Conservation (phyloP, 2,113 vertebrate genomes). For the Vireo altiloquus region DNA sequence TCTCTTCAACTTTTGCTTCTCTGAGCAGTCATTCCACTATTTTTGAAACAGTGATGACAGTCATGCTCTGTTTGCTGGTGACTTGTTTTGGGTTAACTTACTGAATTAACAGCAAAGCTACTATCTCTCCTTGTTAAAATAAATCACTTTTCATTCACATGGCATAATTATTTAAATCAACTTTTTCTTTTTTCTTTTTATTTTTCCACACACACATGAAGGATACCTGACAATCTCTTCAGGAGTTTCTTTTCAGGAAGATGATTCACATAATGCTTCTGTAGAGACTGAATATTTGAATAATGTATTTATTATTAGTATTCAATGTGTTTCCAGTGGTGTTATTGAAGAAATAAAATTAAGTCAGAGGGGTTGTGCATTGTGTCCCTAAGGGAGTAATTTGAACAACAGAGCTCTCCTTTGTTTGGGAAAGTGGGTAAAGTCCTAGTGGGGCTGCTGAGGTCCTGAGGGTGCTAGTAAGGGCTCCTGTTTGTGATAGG, state of each 20-base stretch:
- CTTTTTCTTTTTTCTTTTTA: no score
- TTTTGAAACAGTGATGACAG: neutral
- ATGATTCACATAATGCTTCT: neutral
- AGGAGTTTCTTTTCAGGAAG: conserved; percentile 32
- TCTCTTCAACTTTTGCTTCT: neutral
- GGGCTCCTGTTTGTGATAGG: neutral
- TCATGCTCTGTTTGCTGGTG: neutral
- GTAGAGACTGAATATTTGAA: conserved; percentile 17
- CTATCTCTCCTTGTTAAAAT: neutral
- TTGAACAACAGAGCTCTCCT: conserved; percentile 8
- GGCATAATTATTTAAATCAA: neutral
- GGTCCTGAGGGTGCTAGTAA: neutral
- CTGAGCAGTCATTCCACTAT: neutral
- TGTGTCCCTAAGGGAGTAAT: neutral
- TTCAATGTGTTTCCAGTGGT: conserved; percentile 22
- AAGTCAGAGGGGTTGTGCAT: neutral
- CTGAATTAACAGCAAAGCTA: neutral
- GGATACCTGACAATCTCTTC: neutral
- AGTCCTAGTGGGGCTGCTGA: neutral
- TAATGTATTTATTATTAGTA: conserved; percentile 54
- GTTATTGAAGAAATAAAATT: conserved; percentile 23
- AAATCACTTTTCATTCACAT: neutral
- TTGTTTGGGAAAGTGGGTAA: conserved; percentile 3
- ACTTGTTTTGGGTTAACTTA: neutral
- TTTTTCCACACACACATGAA: neutral